Evolutionary conservation across 2,113 vertebrate genomes (phyloP), one percentile per base, ranked within the genome.

Genomic region (Triplophysa rosa): DNA sequence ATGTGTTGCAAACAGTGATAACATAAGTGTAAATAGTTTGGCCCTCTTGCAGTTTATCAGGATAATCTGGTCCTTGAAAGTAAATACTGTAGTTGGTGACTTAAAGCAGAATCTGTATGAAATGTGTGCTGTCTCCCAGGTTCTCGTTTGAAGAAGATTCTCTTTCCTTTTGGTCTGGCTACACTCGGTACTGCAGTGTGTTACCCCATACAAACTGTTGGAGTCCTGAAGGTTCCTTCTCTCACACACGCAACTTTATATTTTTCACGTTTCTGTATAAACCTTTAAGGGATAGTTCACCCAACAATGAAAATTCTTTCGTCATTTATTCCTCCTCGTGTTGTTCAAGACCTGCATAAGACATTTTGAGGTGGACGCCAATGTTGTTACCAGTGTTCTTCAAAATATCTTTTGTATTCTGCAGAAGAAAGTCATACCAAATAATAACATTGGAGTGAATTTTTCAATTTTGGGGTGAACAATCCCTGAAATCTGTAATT

Each of bases 121-220:
- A 13, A 0, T 52, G 40, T 59, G 7, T 52, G 24, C 33, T 23
- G 76, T 26, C 65, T 17, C 33, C n/a, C 85, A 96, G 95, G 86
- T 79, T 92, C 94, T 70, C 91, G 87, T 45, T 86, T 94, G 79
- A 95, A 93, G 93, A 95, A 90, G 85, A 86, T 94, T 65, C 83
- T 54, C 62, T 91, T 94, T 83, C 90, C 94, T 0, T 1, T 93
- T 81, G 93, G 92, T 68, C 77, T 96, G 79, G 83, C 88, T 11
- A 2, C 93, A 66, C 82, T 91, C 75, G 93, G 93, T 70, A 80
- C 91, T 70, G 87, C 93, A 42, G 82, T 94, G 74, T 95, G 95
- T 79, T 96, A 94, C 80, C 94, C 94, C 26, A 89, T 88, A 70
- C 92, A 94, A 67, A 91, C 94, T 29, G 85, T 95, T 77, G 83